Evolutionary conservation across 2,888 invertebrate species (phyloP), one percentile per base, ranked within the genome.

Genomic region (Drosophila incognita): DNA sequence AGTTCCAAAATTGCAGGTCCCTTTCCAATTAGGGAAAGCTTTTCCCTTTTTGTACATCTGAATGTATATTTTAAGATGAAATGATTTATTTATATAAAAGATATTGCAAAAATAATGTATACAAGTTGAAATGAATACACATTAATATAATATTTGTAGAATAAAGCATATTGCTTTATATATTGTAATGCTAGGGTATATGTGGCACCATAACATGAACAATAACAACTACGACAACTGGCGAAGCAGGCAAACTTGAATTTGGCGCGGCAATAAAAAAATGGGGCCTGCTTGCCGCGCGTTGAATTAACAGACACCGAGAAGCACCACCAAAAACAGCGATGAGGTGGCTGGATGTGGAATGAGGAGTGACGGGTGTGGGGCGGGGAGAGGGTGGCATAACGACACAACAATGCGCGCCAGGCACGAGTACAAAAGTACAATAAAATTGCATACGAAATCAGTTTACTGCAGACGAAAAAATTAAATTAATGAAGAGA

Each of bases 401-500:
- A 82, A 84, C 89, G 87, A 59, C 87, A 87, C 89, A 89, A 85
- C 87, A 89, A 85, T 76, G 87, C 89, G 84, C 87, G 81, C 87
- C 85, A 89, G 85, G 90, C 85, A 86, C 88, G 85, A 89, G 88
- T 87, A 82, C 89, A 87, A 81, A 87, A 89, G 90, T 87, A 89
- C 88, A 89, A 89, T 86, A 86, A 86, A 86, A 89, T 88, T 88
- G 86, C 90, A 89, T 90, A 86, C 88, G 86, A 89, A 88, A 86
- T 88, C 86, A 89, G 86, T 86, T 86, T 89, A 88, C 90, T 86
- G 86, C 86, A 86, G 86, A 86, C 90, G 88, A 86, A 87, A 86
- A 85, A 86, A 86, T 86, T 85, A 90, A 86, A 89, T 86, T 86
- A 86, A 86, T 86, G 86, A 86, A 86, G 86, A 86, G 88, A 86